Conservation (phyloP, 2,888 invertebrate species). For the Yponomeuta plumbellus region DNA sequence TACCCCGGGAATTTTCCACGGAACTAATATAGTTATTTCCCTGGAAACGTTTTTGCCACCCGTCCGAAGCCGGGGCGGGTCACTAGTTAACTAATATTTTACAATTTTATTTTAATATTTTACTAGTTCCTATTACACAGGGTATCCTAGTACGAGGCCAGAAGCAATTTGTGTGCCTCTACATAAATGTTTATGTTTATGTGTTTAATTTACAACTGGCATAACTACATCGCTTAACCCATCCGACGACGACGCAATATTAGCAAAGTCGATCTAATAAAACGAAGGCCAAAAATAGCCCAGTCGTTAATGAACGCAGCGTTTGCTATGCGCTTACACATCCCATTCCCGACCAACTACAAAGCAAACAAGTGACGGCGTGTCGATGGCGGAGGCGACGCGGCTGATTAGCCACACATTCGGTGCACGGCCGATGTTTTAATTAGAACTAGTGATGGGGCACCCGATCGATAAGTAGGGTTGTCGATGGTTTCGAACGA, state of each 20-base stretch:
- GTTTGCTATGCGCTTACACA: conserved; percentile 37
- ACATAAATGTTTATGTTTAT: too few species aligned
- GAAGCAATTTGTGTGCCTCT: too few species aligned
- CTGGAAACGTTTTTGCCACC: too few species aligned
- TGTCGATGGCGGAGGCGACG: conserved; percentile 37
- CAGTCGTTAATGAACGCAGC: conserved; percentile 20
- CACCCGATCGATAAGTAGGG: conserved; percentile 17
- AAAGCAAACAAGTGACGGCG: conserved; percentile 56
- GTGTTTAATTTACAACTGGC: too few species aligned
- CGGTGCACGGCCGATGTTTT: conserved; percentile 70
- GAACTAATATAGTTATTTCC: too few species aligned
- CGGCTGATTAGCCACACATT: conserved; percentile 72
- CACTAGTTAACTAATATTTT: too few species aligned
- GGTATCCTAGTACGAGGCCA: too few species aligned
- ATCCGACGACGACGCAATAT: not conserved
- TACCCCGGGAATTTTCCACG: too few species aligned
- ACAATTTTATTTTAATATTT: too few species aligned
- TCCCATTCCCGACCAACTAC: conserved; percentile 36
- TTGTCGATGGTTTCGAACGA: not conserved
- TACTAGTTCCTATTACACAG: too few species aligned
- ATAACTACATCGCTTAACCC: not conserved
- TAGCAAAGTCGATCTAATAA: not conserved
- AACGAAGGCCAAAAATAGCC: conserved; percentile 17
- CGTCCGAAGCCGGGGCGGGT: too few species aligned
- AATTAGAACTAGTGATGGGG: conserved; percentile 62